A percentile compares a stretch with the other conserved stretches of the same genome.
These are phyloP conservation scores for Drusus annulatus DNA, from an alignment of 1,140 invertebrate genomes.

Conservation along the genomic window DNA sequence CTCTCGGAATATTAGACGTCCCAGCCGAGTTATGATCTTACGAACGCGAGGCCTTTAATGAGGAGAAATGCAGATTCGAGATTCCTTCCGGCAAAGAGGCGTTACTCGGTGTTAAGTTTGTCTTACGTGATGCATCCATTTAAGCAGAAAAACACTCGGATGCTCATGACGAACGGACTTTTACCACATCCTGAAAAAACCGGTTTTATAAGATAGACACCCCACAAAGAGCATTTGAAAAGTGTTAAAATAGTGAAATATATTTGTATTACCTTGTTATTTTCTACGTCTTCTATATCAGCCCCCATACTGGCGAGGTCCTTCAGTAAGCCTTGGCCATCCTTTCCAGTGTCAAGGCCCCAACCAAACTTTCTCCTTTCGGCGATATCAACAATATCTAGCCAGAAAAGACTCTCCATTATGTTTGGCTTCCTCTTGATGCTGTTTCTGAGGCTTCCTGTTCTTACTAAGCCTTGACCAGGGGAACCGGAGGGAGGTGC, in stretches of 20 bases:
- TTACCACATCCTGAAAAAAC: no score
- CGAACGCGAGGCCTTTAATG: no score
- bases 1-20: not conserved
- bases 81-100: not conserved
- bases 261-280: not conserved
- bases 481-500: constrained; percentile 61
- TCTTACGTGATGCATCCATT: no score
- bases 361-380: constrained; percentile 69
- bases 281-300: not conserved
- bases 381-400: constrained; percentile 72
- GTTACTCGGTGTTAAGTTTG: not conserved
- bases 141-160: no score
- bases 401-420: constrained; percentile 68
- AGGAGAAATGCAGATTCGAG: not conserved
- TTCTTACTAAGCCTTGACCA: constrained; percentile 64
- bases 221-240: no score
- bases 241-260: no score
- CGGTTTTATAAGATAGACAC: no score
- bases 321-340: constrained; percentile 67
- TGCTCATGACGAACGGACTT: not conserved
- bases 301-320: constrained; percentile 62
- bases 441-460: constrained; percentile 66
- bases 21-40: no score
- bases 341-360: constrained; percentile 65
- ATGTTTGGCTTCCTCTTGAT: constrained; percentile 62